Evolutionary conservation across 2,888 invertebrate species (phyloP), one percentile per base, ranked within the genome.

Genomic region (Drosophila mettleri): DNA sequence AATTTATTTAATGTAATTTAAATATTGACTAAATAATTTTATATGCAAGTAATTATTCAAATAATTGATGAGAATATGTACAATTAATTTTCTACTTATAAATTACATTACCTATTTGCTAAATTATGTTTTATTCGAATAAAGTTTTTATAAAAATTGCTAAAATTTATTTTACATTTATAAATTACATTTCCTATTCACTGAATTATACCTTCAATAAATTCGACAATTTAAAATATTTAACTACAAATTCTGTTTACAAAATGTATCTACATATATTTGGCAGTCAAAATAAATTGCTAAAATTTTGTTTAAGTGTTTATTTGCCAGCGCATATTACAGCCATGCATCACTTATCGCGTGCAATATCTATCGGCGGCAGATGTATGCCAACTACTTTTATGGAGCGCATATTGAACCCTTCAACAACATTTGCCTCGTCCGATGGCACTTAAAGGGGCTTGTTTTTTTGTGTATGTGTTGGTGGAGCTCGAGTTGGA

Each of bases 391-490:
- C 20, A 59, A 59, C 58, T 63, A 58, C 34, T 49, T 49, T 49
- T 46, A 45, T 46, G 27, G 29, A 16, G 29, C 22, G 39, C 59
- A 71, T 59, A 72, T 64, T 41, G 78, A 74, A 62, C 53, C 48
- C 59, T 54, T 60, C 69, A 62, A 38, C 52, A 38, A 33, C 59
- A 78, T 74, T 71, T 67, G 70, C 45, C n/a, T 6, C 22, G 22
- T 33, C 61, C 66, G 55, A 63, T 77, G 70, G 39, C 52, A 20
- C 33, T 49, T 49, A 33, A 34, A 49, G 34, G 46, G 34, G 46
- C 31, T 22, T 63, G 59, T 51, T 53, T 49, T 69, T 20, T 18
- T 39, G 20, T 39, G 39, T 43, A 24, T 60, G 48, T 53, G 61
- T 38, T 60, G 62, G 16, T 41, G 46, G 16, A 52, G 53, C 39